phyloP scores from a whole-genome alignment of 2,113 vertebrate genomes.

The Phylloscopus whistleri region DNA sequence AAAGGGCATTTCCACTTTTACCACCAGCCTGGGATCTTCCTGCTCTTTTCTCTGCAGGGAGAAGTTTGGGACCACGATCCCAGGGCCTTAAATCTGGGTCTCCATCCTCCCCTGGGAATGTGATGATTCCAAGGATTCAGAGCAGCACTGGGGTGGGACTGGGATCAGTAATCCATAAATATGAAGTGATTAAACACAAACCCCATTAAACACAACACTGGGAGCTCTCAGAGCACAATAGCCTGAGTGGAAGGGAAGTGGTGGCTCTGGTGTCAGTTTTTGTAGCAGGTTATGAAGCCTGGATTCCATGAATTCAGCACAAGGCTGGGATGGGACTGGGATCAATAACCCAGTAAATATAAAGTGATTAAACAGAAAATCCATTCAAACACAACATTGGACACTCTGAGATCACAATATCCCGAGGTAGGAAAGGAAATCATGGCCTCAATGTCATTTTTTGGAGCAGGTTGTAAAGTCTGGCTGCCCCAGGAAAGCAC shows the following conservation, averaged over 20 bases:
- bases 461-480: not conserved
- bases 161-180: not conserved
- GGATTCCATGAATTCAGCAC: not conserved
- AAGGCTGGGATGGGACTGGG: fast-evolving
- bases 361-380: not conserved
- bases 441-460: fast-evolving
- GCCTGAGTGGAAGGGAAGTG: not conserved
- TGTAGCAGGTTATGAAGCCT: not conserved
- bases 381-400: not conserved
- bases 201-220: not conserved
- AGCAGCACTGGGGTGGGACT: not conserved
- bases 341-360: not conserved
- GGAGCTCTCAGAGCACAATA: not conserved
- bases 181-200: not conserved
- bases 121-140: not conserved
- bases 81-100: not conserved
- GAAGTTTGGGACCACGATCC: not conserved
- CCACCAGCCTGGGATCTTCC: not conserved
- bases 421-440: not conserved
- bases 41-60: not conserved
- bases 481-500: not conserved
- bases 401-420: not conserved
- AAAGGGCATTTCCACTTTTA: not conserved
- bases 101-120: not conserved
- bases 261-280: not conserved